Base-by-base conservation (phyloP, 2,113 vertebrate species). In the Tragelaphus scriptus region DNA sequence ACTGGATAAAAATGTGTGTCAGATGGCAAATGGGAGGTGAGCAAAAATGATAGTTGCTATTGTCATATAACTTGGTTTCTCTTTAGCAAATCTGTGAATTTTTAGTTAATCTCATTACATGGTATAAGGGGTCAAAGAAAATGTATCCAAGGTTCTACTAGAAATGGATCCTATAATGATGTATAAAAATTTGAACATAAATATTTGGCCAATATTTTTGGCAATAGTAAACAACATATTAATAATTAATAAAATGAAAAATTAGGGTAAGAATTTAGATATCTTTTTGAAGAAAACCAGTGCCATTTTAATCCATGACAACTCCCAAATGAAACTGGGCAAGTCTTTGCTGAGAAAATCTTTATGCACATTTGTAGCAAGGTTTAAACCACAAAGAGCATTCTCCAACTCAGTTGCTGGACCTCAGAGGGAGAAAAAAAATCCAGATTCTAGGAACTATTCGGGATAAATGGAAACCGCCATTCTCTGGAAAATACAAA, bases 131-230 rank as follows among this genome's bases (percentile, higher is more conserved):
- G 32, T 79, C 65, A 89, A 91, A 95, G 61, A 84, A 90, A 81
- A 40, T 51, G 59, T 28, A 65, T 55, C 44, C 11, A 56, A 79
- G 12, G 12, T 89, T 40, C 71, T 93, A 17, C 88, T 94, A 86
- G 90, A 96, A 77, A 90, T 56, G 63, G 28, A 40, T 36, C 81
- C 49, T 85, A 56, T 40, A 86, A 61, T 59, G 21, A 82, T 97
- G 17, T 51, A 11, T 51, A n/a, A 71, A 95, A 61, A 80, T 19
- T 94, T 92, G 68, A 94, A 68, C 61, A 56, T 77, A 80, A 93
- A 80, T 92, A 55, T 71, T 77, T 88, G 94, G 68, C 13, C 88
- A 92, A 49, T 97, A 61, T 90, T 97, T 85, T 63, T 98, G 75
- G 55, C 40, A 92, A n/a, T 85, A 49, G 63, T 80, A 96, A 93